These are phyloP conservation scores for Onthophagus taurus DNA, from an alignment of 1,140 invertebrate genomes.

Conservation along the genomic window DNA sequence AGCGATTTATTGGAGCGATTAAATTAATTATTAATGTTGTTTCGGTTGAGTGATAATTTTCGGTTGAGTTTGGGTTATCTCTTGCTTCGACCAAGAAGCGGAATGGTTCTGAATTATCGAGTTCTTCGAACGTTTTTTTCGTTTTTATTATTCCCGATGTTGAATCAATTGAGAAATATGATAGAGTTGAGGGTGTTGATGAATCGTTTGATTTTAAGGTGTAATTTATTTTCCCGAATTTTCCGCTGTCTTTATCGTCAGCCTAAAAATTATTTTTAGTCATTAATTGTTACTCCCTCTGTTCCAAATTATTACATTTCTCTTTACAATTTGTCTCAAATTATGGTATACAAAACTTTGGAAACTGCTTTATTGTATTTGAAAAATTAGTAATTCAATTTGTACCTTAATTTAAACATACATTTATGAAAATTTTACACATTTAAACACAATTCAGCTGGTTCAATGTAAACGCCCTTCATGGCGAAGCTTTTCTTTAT, in stretches of 20 bases:
- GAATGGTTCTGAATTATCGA: slow-evolving; percentile 55
- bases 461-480: too few species aligned
- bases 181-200: too few species aligned
- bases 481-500: too few species aligned
- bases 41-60: slow-evolving; percentile 50
- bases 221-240: slow-evolving; percentile 67
- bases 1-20: slow-evolving; percentile 56
- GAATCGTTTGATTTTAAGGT: slow-evolving; percentile 51
- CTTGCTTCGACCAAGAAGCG: slow-evolving; percentile 62
- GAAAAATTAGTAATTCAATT: too few species aligned
- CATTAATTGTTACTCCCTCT: too few species aligned
- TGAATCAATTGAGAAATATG: slow-evolving; percentile 70
- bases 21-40: slow-evolving; percentile 49
- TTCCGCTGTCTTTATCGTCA: slow-evolving; percentile 71
- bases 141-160: slow-evolving; percentile 66
- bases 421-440: too few species aligned
- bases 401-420: too few species aligned
- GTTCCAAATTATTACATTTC: too few species aligned
- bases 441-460: too few species aligned
- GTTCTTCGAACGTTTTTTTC: slow-evolving; percentile 57
- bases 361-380: too few species aligned
- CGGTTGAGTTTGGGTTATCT: slow-evolving; percentile 58
- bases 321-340: too few species aligned
- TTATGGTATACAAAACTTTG: too few species aligned
- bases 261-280: slow-evolving; percentile 45